Base-by-base conservation (phyloP, 2,888 invertebrate species). In the Tetropium fuscum region DNA sequence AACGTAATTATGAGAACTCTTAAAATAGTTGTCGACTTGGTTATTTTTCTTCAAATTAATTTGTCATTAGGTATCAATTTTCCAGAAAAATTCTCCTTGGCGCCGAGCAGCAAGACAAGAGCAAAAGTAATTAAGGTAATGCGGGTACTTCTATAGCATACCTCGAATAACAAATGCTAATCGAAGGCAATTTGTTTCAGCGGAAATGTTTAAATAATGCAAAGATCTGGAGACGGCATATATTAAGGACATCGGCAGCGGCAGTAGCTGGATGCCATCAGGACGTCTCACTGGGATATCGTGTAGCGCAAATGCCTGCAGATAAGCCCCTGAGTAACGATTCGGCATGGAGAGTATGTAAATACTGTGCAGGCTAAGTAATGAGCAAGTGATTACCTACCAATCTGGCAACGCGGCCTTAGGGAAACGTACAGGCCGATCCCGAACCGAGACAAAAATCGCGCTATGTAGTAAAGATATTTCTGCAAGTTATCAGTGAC, bases 351-450 rank as follows among this genome's bases (percentile, higher is more conserved):
- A 63, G 66, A 65, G 64, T 71, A 72, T 72, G 71, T 72, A 72
- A 72, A 72, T 72, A 71, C 63, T 59, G 60, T 63, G 66, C 58
- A 62, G 73, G 76, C 73, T 76, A 76, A 78, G 76, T 79, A 78
- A 78, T 74, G 78, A 79, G 77, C 72, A 75, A 79, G 78, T 78
- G 79, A 79, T 80, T 79, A 79, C 78, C 78, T 73, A 77, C 76
- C 79, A 78, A 78, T 79, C 78, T 75, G 27, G 44, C 30, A 16
- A 27, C 16, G n/a, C 27, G 16, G 15, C 44, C 44, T 44, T 22
- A 11, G 34, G 34, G 34, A 34, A 7, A 6, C 1, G 2, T 7
- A 5, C 1, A 5, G 34, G 34, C 34, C 13, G 13, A 13, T 13
- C 2, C 7, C 34, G 15, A 5, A n/a, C n/a, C n/a, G n/a, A n/a